Evolutionary conservation across 2,797 vertebrate genomes (phyloP), one percentile per base, ranked within the genome.

Genomic region (Chelmon rostratus): DNA sequence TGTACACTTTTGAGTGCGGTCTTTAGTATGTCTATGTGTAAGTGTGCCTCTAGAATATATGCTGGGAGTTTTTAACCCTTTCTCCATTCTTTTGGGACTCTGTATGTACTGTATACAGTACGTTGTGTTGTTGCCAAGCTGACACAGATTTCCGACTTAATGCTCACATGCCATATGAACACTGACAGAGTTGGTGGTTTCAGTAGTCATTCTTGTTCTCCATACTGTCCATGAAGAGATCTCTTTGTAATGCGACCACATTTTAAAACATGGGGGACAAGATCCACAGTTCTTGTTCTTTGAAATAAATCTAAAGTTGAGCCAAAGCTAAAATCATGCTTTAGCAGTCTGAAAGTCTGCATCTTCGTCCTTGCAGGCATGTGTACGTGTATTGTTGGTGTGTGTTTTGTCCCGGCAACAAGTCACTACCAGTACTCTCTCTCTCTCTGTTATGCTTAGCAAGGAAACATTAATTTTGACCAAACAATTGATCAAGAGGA

Each of bases 31-130:
- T 79, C 64, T 86, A 47, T 76, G 82, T 80, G 62, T 62, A 50
- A 68, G 37, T 79, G 47, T 86, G 73, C 56, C 46, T 80, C 62
- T 80, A 68, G 52, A 80, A 84, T 84, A 76, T 84, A 76, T 69
- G 78, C 77, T 62, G 67, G 69, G 16, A 77, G 63, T 50, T 80
- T 88, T 89, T 90, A 89, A 91, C 86, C 74, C 80, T 74, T 91
- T 88, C 52, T 70, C 50, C 35, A 15, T 58, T 23, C 40, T 63
- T 77, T 40, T 52, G 25, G 33, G n/a, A 73, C 19, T 0, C 2
- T 38, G 21, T 6, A 63, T 76, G 52, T 42, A 35, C 53, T 9
- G 28, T 37, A 5, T 63, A 33, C 23, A 65, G 38, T 23, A 18
- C 47, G 44, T 50, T 59, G 52, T 59, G 7, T 54, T 57, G 35